A percentile compares a stretch with the other conserved stretches of the same genome.
phyloP scores from a whole-genome alignment of 2,113 vertebrate species.

The Gallinago undulata region DNA sequence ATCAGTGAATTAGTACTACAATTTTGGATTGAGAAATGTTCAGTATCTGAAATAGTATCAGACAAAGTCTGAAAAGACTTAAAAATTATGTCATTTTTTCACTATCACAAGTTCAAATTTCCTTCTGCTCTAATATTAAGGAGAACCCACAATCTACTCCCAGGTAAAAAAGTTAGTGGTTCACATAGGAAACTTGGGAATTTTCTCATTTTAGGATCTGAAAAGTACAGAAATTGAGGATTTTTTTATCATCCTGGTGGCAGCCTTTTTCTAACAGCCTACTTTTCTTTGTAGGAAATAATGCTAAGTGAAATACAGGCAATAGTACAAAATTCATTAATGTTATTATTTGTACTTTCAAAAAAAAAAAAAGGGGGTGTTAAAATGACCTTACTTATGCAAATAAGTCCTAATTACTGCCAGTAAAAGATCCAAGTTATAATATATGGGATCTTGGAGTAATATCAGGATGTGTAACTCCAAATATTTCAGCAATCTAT shows the following conservation, averaged over 20 bases:
- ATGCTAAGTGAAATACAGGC: not conserved
- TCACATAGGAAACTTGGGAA: not conserved
- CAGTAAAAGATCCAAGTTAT: constrained; percentile 37
- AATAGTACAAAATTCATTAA: constrained; percentile 33
- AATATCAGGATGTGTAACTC: not conserved
- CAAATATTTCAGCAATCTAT: constrained; percentile 42
- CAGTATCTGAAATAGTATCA: not conserved
- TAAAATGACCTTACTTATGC: constrained; percentile 45
- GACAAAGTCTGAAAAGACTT: not conserved
- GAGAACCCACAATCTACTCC: not conserved
- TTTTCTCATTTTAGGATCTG: not conserved
- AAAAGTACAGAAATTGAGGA: not conserved
- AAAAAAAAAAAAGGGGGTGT: too few species aligned
- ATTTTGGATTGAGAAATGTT: not conserved
- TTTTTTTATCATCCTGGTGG: not conserved
- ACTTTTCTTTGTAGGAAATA: not conserved
- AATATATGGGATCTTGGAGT: constrained; percentile 24
- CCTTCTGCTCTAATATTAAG: not conserved
- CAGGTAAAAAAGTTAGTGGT: not conserved
- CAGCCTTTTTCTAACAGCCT: not conserved
- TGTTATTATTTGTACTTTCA: constrained; percentile 36
- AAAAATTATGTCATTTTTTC: not conserved
- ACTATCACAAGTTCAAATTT: not conserved
- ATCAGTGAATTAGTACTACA: not conserved
- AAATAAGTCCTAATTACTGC: constrained; percentile 43